phyloP scores from a whole-genome alignment of 1,140 invertebrate species.

The Hyposmocoma kahamanoa region DNA sequence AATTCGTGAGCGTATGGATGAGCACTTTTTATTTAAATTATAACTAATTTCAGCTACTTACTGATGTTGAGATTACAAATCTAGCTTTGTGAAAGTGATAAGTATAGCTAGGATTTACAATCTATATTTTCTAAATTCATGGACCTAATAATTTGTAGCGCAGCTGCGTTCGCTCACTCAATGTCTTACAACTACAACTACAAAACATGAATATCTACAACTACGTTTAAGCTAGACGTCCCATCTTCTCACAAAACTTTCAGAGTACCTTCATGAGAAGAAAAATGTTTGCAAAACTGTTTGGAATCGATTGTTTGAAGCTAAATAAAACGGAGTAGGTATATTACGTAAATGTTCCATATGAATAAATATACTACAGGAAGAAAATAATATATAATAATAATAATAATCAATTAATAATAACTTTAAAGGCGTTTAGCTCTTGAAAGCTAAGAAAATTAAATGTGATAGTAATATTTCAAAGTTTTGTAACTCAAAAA shows the following conservation, averaged over 20 bases:
- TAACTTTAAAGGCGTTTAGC: slow-evolving; percentile 29
- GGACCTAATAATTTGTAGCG: slow-evolving; percentile 39
- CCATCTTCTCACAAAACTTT: slow-evolving; percentile 72
- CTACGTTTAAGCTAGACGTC: slow-evolving; percentile 67
- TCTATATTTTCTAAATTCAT: slow-evolving; percentile 44
- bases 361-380: slow-evolving; percentile 35
- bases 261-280: slow-evolving; percentile 72
- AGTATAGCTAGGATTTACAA: slow-evolving; percentile 47
- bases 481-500: background rate
- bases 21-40: slow-evolving; percentile 36
- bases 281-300: slow-evolving; percentile 74
- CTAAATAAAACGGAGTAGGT: slow-evolving; percentile 47
- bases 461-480: background rate
- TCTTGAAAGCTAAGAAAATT: slow-evolving; percentile 21
- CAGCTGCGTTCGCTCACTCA: slow-evolving; percentile 39
- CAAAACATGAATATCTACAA: slow-evolving; percentile 60
- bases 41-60: slow-evolving; percentile 50
- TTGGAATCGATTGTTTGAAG: slow-evolving; percentile 50
- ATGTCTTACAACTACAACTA: slow-evolving; percentile 64
- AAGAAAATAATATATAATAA: slow-evolving; percentile 36
- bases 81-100: slow-evolving; percentile 47
- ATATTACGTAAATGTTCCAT: slow-evolving; percentile 23
- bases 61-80: slow-evolving; percentile 46
- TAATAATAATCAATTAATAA: no score
- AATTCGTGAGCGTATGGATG: slow-evolving; percentile 38